Percentiles rank a stretch among this genome's conserved stretches.
Conservation (phyloP, 2,888 invertebrate genomes). For the Drosophila mercatorum region DNA sequence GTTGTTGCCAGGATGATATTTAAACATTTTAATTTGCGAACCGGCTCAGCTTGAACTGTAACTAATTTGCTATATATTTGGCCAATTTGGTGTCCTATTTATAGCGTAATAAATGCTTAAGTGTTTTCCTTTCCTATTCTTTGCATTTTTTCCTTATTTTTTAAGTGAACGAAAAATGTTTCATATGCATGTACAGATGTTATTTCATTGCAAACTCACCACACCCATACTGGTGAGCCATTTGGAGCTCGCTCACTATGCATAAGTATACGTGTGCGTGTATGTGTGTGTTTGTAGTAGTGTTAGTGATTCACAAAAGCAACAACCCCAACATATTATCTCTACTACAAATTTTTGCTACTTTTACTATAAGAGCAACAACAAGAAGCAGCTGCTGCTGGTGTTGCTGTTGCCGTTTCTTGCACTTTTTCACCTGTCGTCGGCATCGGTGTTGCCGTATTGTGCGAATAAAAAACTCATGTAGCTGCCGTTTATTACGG, state of each 20-base stretch:
- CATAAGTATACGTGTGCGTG: constrained; percentile 8
- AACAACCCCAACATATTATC: constrained; percentile 71
- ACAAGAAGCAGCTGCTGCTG: constrained; percentile 48
- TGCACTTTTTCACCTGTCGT: constrained; percentile 59
- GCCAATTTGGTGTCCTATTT: neutral
- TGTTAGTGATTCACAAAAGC: constrained; percentile 71
- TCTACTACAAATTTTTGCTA: constrained; percentile 70
- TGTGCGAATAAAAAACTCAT: constrained; percentile 28
- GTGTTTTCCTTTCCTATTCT: constrained; percentile 12
- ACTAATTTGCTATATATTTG: neutral
- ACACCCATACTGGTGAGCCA: constrained; percentile 52
- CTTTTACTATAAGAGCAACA: constrained; percentile 52
- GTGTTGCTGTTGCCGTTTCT: constrained; percentile 27
- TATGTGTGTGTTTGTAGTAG: constrained; percentile 16
- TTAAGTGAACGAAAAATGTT: constrained; percentile 36
- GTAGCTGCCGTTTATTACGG: constrained; percentile 42
- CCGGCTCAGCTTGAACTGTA: constrained; percentile 32
- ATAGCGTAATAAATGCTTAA: constrained; percentile 26
- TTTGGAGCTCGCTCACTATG: constrained; percentile 53
- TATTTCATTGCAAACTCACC: constrained; percentile 59
- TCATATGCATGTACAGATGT: constrained; percentile 50
- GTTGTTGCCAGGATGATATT: constrained; percentile 55
- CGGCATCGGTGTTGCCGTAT: constrained; percentile 55
- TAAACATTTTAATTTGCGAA: constrained; percentile 41
- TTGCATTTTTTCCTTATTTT: constrained; percentile 13